These are phyloP conservation scores for Myrmecophaga tridactyla DNA, from an alignment of 2,113 vertebrate genomes.

Conservation along the genomic window DNA sequence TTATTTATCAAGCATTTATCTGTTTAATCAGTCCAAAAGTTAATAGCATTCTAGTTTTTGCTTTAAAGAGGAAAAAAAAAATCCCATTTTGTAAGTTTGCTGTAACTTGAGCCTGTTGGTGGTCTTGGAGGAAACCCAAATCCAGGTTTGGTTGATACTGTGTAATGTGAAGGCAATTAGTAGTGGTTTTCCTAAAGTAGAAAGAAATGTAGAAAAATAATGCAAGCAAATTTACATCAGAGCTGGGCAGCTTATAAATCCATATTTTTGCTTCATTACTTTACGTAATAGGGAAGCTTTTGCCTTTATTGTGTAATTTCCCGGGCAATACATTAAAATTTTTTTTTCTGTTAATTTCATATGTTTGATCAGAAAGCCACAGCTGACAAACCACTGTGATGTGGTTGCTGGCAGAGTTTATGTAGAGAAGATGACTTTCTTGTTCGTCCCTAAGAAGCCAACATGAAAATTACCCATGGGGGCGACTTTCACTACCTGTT, in stretches of 20 bases:
- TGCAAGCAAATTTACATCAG: conserved; percentile 69
- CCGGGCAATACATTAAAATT: conserved; percentile 54
- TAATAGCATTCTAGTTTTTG: conserved; percentile 48
- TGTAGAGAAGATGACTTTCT: conserved; percentile 44
- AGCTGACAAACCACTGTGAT: conserved; percentile 45
- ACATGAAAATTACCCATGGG: neutral
- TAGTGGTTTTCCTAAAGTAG: conserved; percentile 80
- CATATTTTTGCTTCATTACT: conserved; percentile 64
- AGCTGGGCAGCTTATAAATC: conserved; percentile 59
- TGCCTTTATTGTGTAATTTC: conserved; percentile 69
- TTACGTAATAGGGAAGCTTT: conserved; percentile 49
- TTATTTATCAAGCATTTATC: conserved; percentile 52
- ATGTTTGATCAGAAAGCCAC: conserved; percentile 66
- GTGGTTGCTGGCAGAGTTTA: conserved; percentile 28
- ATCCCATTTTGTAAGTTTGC: conserved; percentile 61
- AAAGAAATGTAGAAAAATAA: conserved; percentile 79
- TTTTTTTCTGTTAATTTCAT: conserved; percentile 75
- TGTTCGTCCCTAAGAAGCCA: conserved; percentile 50
- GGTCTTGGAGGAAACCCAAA: conserved; percentile 91
- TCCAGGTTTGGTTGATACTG: conserved; percentile 86
- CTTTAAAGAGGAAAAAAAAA: conserved; percentile 28
- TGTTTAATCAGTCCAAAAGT: conserved; percentile 48
- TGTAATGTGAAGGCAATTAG: conserved; percentile 94
- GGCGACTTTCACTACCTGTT: neutral
- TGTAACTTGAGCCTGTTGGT: conserved; percentile 84